Conservation (phyloP, 2,888 invertebrate genomes). For the Drosophila peninsularis region DNA sequence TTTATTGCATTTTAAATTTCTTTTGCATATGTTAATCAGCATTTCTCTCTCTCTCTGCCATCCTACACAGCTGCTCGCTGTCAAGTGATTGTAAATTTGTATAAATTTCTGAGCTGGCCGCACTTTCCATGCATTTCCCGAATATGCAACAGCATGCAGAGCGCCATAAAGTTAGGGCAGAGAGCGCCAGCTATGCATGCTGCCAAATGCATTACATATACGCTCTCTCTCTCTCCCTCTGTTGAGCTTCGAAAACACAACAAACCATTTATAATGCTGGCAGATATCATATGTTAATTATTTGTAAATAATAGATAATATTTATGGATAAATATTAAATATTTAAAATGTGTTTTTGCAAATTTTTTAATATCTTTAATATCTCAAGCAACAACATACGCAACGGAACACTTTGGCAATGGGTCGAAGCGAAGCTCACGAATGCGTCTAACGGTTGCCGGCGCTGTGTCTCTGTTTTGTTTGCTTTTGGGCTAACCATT, state of each 20-base stretch:
- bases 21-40: background rate
- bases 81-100: conserved; percentile 23
- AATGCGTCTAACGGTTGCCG: conserved; percentile 44
- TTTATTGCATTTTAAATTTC: background rate
- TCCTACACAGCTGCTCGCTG: conserved; percentile 24
- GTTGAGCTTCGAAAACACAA: conserved; percentile 19
- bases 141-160: conserved; percentile 48
- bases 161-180: conserved; percentile 27
- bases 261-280: conserved; percentile 34
- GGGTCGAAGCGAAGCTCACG: conserved; percentile 44
- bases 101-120: background rate
- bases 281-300: background rate
- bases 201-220: conserved; percentile 14
- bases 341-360: background rate
- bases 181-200: conserved; percentile 7
- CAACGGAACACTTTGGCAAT: conserved; percentile 47
- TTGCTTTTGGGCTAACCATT: conserved; percentile 51
- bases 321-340: too few species aligned
- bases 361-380: background rate
- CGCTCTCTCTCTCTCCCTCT: background rate
- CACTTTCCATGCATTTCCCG: conserved; percentile 12
- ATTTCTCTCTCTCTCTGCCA: background rate
- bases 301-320: background rate
- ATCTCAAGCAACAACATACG: background rate
- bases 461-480: conserved; percentile 53